Conservation (phyloP, 92 coral and sea anemone species). For the Pocillopora grandis region DNA sequence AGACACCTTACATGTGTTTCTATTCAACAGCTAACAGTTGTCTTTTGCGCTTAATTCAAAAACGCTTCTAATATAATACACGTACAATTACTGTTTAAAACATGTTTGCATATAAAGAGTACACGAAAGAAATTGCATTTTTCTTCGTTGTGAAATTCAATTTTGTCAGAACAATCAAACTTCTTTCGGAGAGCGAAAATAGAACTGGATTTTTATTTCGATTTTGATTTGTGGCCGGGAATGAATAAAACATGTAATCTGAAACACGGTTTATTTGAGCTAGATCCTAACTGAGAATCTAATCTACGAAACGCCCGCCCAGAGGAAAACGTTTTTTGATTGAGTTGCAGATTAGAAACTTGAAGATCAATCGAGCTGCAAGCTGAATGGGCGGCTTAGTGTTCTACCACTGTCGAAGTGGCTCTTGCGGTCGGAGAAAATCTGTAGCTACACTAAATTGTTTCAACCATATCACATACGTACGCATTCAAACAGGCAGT, state of each 20-base stretch:
- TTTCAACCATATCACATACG: background rate
- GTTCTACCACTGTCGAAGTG: background rate
- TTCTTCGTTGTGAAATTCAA: background rate
- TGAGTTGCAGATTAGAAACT: background rate
- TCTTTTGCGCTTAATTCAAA: background rate
- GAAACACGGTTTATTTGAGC: background rate
- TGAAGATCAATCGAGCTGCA: background rate
- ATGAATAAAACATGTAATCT: constrained; percentile 8
- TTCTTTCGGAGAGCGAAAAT: background rate
- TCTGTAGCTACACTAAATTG: background rate
- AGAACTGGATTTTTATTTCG: background rate
- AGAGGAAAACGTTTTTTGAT: background rate
- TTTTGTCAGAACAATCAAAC: background rate
- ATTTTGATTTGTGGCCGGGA: background rate
- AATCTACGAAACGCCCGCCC: constrained; percentile 3
- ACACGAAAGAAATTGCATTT: background rate
- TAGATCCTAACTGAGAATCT: background rate
- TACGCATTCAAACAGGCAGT: background rate
- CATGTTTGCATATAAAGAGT: background rate
- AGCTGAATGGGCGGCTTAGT: background rate
- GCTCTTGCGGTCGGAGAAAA: background rate
- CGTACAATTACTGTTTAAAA: background rate
- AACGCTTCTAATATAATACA: background rate
- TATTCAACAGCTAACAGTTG: background rate
- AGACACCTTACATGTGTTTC: no score